A percentile compares a stretch with the other conserved stretches of the same genome.
Evolutionary conservation across 2,113 vertebrate genomes (phyloP).

Genomic region (Aphyosemion australe): DNA sequence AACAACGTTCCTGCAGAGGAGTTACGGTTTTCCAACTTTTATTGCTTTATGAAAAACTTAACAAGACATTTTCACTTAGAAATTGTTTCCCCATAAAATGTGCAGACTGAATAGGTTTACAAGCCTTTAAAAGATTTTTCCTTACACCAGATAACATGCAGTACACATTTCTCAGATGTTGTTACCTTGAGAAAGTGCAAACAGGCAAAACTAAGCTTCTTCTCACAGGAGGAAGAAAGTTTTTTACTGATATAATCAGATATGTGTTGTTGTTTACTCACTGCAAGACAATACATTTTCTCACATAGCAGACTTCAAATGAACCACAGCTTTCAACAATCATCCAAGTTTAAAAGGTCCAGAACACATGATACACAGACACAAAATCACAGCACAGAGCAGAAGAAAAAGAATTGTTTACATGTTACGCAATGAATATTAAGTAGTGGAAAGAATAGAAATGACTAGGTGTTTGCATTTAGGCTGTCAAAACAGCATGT

Average conservation of each 20-base stretch:
- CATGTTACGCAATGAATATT: too few relatives aligned
- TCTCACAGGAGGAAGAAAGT: conserved; percentile 28
- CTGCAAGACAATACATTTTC: conserved; percentile 41
- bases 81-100: conserved; percentile 32
- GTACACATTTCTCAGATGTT: neutral
- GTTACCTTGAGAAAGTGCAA: conserved; percentile 18
- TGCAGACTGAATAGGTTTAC: conserved; percentile 32
- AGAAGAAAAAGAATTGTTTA: neutral
- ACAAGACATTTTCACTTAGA: conserved; percentile 13
- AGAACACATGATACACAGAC: too few relatives aligned
- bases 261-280: conserved; percentile 57
- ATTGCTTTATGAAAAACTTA: conserved; percentile 37
- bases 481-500: too few relatives aligned
- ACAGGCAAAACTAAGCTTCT: conserved; percentile 12
- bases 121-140: conserved; percentile 17
- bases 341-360: too few relatives aligned
- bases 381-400: neutral
- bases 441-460: too few relatives aligned
- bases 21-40: conserved; percentile 25
- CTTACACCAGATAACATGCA: neutral
- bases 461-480: too few relatives aligned
- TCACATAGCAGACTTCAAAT: too few relatives aligned
- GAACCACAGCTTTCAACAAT: too few relatives aligned
- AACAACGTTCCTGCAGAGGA: conserved; percentile 32
- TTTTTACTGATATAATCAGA: conserved; percentile 56